Evolutionary conservation across 2,888 invertebrate genomes (phyloP).

Genomic region (Uloborus plumipes): DNA sequence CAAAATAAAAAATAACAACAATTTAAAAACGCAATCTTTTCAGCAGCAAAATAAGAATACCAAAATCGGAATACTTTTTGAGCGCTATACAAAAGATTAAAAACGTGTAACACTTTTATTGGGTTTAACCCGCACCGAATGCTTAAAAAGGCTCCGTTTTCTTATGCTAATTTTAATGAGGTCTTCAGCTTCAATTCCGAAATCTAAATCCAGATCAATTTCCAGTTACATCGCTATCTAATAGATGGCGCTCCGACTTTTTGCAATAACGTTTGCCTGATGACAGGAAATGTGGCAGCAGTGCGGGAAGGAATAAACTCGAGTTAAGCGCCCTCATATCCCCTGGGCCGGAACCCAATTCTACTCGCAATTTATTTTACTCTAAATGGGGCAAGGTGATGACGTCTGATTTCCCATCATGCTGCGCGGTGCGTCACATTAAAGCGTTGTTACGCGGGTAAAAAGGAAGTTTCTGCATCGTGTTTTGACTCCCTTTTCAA

Average conservation of each 20-base stretch:
- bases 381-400: slow-evolving; percentile 55
- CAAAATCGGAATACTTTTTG: too few species aligned
- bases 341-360: slow-evolving; percentile 47
- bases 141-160: too few species aligned
- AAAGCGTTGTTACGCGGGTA: slow-evolving; percentile 23
- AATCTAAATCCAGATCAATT: too few species aligned
- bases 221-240: not conserved
- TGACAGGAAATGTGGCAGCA: slow-evolving; percentile 2
- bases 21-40: too few species aligned
- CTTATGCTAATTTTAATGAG: too few species aligned
- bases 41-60: too few species aligned
- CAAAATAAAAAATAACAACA: too few species aligned
- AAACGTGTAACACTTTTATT: too few species aligned
- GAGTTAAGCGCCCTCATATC: slow-evolving; percentile 5
- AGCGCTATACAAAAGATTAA: too few species aligned
- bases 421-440: slow-evolving; percentile 35
- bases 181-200: too few species aligned
- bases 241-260: slow-evolving; percentile 26
- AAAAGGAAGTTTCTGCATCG: not conserved
- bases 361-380: slow-evolving; percentile 54
- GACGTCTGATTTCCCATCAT: slow-evolving; percentile 58
- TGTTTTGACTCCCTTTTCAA: slow-evolving; percentile 23
- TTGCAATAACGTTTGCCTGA: slow-evolving; percentile 4
- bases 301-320: not conserved
- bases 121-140: too few species aligned